Conservation (phyloP, 2,797 vertebrate species). For the Poeciliopsis turneri region DNA sequence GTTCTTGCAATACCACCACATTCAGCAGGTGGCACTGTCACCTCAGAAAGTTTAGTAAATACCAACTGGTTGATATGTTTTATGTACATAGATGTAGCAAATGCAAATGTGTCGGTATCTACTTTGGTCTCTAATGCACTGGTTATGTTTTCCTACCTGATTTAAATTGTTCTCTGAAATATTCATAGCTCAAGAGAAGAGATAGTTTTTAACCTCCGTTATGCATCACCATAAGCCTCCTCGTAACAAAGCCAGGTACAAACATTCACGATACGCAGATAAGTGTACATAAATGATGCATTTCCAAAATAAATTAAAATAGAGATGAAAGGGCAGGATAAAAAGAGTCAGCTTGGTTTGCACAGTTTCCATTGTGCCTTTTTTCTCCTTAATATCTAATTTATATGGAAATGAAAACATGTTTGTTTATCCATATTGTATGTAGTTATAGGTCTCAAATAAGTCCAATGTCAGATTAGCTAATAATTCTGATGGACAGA, state of each 20-base stretch:
- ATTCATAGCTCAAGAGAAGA: no score
- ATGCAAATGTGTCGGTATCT: no score
- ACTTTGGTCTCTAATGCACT: no score
- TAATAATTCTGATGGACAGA: constrained; percentile 38
- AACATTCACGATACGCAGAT: background rate
- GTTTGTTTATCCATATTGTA: constrained; percentile 42
- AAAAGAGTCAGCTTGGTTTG: background rate
- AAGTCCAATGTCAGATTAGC: constrained; percentile 30
- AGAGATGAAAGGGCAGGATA: background rate
- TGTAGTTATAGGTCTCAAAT: constrained; percentile 31
- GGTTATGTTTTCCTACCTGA: no score
- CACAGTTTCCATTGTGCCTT: background rate
- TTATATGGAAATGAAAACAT: constrained; percentile 57
- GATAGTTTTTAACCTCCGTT: no score
- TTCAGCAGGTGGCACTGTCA: no score
- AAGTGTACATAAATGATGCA: background rate
- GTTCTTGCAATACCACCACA: no score
- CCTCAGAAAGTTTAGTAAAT: no score
- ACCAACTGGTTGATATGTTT: no score
- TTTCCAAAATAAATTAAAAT: background rate
- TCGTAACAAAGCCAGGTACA: background rate
- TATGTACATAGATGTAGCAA: no score
- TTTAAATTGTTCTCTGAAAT: no score
- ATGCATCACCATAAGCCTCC: background rate
- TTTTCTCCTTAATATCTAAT: constrained; percentile 36